These are phyloP conservation scores for Phenacoccus solenopsis DNA, from an alignment of 1,140 invertebrate genomes.

Conservation along the genomic window DNA sequence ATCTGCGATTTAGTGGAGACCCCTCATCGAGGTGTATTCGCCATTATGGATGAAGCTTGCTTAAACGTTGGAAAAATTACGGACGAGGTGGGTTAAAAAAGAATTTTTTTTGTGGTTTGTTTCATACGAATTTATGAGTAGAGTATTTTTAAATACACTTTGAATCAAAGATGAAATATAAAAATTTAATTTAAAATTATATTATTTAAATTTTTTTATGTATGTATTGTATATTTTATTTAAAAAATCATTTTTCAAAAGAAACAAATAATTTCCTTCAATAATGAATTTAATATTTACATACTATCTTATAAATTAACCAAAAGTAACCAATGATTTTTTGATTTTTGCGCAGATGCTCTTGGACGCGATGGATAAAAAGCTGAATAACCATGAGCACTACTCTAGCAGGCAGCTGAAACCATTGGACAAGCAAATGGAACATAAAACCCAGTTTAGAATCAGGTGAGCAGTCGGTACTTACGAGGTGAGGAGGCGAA, in stretches of 20 bases:
- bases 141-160: too few relatives aligned
- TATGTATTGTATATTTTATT: too few relatives aligned
- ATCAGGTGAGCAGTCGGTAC: slow-evolving; percentile 41
- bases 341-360: slow-evolving; percentile 45
- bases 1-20: slow-evolving; percentile 89
- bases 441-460: slow-evolving; percentile 70
- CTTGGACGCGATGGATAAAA: slow-evolving; percentile 85
- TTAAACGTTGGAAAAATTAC: slow-evolving; percentile 86
- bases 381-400: slow-evolving; percentile 73
- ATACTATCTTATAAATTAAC: too few relatives aligned
- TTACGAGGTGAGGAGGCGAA: neutral
- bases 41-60: slow-evolving; percentile 90
- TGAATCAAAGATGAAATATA: slow-evolving; percentile 12
- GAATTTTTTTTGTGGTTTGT: neutral
- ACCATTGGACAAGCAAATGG: slow-evolving; percentile 64
- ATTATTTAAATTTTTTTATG: neutral
- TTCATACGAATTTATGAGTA: too few relatives aligned
- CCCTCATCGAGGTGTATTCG: slow-evolving; percentile 76
- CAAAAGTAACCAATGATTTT: too few relatives aligned
- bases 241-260: too few relatives aligned
- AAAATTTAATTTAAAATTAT: neutral
- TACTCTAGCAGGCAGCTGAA: slow-evolving; percentile 76
- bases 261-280: too few relatives aligned
- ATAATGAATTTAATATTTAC: too few relatives aligned
- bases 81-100: slow-evolving; percentile 46